Conservation (phyloP, 2,113 vertebrate genomes). For the Lanius ludovicianus region DNA sequence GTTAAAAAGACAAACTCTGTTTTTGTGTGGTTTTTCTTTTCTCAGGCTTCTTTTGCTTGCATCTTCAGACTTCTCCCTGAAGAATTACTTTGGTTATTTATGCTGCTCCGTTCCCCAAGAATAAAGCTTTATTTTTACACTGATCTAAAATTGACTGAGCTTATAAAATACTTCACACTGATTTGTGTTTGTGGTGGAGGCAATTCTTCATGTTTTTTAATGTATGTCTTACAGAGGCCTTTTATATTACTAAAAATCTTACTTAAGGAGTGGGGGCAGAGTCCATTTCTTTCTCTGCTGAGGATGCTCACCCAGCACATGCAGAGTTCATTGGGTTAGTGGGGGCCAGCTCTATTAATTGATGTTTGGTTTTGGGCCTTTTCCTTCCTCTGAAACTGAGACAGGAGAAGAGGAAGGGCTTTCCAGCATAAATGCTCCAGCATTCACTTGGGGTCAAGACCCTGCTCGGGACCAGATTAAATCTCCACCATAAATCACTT, state of each 20-base stretch:
- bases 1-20: not conserved
- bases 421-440: not conserved
- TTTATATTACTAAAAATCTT: not conserved
- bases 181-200: not conserved
- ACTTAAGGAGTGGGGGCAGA: not conserved
- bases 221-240: not conserved
- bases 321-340: not conserved
- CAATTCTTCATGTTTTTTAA: not conserved
- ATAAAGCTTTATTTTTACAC: constrained; percentile 1
- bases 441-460: rapidly evolving
- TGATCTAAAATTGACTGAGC: not conserved
- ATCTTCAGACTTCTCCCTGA: not conserved
- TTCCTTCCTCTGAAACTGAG: not conserved
- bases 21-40: not conserved
- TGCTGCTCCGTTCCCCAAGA: not conserved
- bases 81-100: not conserved
- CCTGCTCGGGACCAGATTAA: rapidly evolving
- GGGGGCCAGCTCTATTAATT: not conserved
- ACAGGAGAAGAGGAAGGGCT: not conserved
- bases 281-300: not conserved
- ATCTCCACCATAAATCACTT: not conserved
- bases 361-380: not conserved
- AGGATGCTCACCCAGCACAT: not conserved
- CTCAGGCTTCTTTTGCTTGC: not conserved
- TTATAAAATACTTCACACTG: not conserved